Conservation (phyloP, 2,888 invertebrate genomes). For the Dynastes maya region DNA sequence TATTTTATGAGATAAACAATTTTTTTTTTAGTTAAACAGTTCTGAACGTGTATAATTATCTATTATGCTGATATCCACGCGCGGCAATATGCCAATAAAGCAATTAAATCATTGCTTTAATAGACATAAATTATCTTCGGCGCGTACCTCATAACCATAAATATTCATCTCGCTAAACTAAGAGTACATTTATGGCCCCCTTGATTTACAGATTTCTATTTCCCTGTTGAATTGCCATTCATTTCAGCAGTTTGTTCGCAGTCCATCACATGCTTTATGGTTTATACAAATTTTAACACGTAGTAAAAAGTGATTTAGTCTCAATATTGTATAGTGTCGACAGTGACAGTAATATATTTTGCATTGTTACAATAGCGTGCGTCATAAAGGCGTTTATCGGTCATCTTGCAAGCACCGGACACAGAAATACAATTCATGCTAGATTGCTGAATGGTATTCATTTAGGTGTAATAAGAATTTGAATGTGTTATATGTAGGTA, state of each 20-base stretch:
- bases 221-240: conserved; percentile 34
- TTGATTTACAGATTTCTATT: conserved; percentile 47
- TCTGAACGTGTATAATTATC: no score
- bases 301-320: conserved; percentile 52
- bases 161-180: conserved; percentile 38
- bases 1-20: no score
- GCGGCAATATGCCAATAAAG: conserved; percentile 8
- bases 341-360: conserved; percentile 48
- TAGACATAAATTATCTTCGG: conserved; percentile 41
- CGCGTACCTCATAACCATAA: conserved; percentile 38
- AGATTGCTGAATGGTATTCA: conserved; percentile 26
- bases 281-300: conserved; percentile 52
- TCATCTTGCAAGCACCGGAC: conserved; percentile 45
- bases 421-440: conserved; percentile 38
- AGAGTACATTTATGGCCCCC: conserved; percentile 35
- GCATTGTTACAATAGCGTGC: conserved; percentile 46
- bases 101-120: conserved; percentile 14
- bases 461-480: background rate
- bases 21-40: no score
- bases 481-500: background rate
- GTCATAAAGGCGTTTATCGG: conserved; percentile 50
- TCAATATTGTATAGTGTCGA: conserved; percentile 47
- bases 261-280: conserved; percentile 35
- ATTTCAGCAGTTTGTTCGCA: conserved; percentile 38
- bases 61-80: background rate